Evolutionary conservation across 2,113 vertebrate species (phyloP).

Genomic region (Condylura cristata): DNA sequence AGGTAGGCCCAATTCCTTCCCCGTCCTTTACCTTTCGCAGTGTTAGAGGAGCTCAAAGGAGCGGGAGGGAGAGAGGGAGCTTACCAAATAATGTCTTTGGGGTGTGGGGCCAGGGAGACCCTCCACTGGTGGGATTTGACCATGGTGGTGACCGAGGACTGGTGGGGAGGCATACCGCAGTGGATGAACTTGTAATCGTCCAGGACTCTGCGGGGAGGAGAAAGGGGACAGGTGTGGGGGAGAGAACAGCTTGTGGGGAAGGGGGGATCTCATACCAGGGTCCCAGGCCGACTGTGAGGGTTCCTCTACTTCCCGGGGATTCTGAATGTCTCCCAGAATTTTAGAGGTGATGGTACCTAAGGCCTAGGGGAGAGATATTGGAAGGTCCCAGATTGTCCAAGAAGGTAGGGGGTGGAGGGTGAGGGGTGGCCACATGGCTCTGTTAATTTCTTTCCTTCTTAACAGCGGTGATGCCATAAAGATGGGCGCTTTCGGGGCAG

Average conservation of each 20-base stretch:
- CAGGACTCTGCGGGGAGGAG: slow-evolving; percentile 87
- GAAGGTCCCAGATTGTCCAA: background rate
- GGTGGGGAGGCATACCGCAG: slow-evolving; percentile 90
- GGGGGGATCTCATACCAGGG: background rate
- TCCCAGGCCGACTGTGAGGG: background rate
- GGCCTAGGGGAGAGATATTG: background rate
- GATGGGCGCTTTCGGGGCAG: background rate
- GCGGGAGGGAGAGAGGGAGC: background rate
- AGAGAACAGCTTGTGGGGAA: background rate
- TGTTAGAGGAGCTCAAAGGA: background rate
- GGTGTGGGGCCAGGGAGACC: slow-evolving; percentile 91
- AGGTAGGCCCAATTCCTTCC: background rate
- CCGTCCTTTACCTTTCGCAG: background rate
- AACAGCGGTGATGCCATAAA: background rate
- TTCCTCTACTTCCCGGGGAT: background rate
- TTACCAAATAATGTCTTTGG: slow-evolving; percentile 98
- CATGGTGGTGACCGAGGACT: slow-evolving; percentile 94
- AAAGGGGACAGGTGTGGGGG: background rate
- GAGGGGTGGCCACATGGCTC: background rate
- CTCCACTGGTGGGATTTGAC: slow-evolving; percentile 94
- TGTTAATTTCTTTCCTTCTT: background rate
- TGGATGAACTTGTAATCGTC: slow-evolving; percentile 89
- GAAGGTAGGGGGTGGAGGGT: background rate
- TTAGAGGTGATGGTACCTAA: background rate
- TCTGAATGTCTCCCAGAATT: background rate